Base-by-base conservation (phyloP, 2,113 vertebrate species). In the Neopipo cinnamomea region DNA sequence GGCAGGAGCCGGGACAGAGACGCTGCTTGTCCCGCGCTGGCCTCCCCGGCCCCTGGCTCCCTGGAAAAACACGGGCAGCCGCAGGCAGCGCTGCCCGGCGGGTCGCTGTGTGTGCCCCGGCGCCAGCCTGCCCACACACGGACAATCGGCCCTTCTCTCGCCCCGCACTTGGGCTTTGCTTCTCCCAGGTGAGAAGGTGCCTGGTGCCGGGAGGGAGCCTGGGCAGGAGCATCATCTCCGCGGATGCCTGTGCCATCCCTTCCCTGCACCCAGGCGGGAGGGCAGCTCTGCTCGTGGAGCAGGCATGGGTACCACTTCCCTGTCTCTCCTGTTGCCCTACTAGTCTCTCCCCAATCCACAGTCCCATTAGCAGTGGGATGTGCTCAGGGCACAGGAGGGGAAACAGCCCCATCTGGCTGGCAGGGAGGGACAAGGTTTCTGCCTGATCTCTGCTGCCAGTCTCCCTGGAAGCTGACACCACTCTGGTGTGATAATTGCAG, bases 51-150 rank as follows among this genome's bases (percentile, higher is more conserved):
- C 50, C 28, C 15, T 1, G 50, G 17, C 72, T 77, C 83, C 61
- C 37, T 88, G 93, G 89, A 84, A 65, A 94, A 92, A 88, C 83
- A 85, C 4, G 22, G 78, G 70, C 70, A 25, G 91, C 72, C 47
- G 31, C 76, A 72, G 91, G 80, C 66, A 83, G 62, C 3, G 18
- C 75, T 81, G 87, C 87, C 47, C 14, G 11, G 58, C 0, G 42
- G 70, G 12, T 2, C 31, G 76, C 62, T 9, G 59, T 0, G 31
- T 6, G 53, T 12, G 79, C 68, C 63, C 24, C 0, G 41, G 67
- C 46, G 62, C 82, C 62, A 77, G 68, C 70, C 84, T 18, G 72
- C 49, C 66, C 25, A 44, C 56, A 58, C 23, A 2, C 0, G 3
- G 10, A 72, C 88, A 83, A 63, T 75, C 17, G 3, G n/a, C 56